Percentiles rank a stretch among this genome's conserved stretches.
Conservation (phyloP, 2,797 vertebrate genomes). For the Vultur gryphus region DNA sequence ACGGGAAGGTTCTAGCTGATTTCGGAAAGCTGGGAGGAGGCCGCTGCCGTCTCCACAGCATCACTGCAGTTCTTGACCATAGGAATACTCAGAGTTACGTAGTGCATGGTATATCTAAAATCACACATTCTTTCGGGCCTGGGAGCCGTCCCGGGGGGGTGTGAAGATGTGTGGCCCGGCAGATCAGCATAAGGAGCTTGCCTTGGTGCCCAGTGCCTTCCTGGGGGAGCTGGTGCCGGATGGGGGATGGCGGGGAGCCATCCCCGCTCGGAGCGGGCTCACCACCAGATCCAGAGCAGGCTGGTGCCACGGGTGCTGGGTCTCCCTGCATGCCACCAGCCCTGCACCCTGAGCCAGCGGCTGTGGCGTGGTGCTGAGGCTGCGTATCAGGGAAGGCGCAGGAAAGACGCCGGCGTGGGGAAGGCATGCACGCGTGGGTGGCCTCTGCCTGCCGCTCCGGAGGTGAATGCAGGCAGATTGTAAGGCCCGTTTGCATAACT, state of each 20-base stretch:
- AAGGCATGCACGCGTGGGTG: accelerated
- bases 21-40: not conserved
- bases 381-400: not conserved
- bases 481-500: not conserved
- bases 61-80: not conserved
- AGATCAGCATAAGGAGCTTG: accelerated
- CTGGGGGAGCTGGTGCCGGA: not conserved
- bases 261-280: accelerated
- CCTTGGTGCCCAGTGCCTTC: not conserved
- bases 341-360: accelerated
- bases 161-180: not conserved
- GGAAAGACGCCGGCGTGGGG: accelerated
- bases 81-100: not conserved
- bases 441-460: not conserved
- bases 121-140: not conserved
- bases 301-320: not conserved
- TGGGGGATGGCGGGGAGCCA: not conserved
- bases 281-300: not conserved
- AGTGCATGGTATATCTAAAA: not conserved
- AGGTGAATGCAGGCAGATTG: accelerated
- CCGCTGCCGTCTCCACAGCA: accelerated
- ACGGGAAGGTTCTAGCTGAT: not conserved
- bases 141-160: accelerated
- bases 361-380: accelerated
- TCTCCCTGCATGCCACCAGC: not conserved